Percentiles rank a stretch among this genome's conserved stretches.
Evolutionary conservation across 2,888 invertebrate species (phyloP).

Genomic region (Ernsta delagoae): DNA sequence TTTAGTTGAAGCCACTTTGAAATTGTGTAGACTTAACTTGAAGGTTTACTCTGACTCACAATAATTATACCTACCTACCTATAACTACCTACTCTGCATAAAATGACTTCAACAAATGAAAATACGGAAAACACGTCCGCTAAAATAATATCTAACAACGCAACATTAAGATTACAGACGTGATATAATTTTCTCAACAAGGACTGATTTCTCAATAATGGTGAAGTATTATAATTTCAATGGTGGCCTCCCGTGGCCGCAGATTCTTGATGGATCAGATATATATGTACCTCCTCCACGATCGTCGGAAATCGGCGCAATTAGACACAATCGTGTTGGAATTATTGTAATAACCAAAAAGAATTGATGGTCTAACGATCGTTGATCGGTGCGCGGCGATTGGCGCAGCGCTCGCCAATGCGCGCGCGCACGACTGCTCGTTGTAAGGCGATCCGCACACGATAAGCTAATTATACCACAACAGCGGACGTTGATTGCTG

Average conservation of each 20-base stretch:
- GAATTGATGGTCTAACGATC: conserved; percentile 76
- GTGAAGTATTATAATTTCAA: conserved; percentile 54
- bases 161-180: conserved; percentile 62
- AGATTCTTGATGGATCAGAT: conserved; percentile 59
- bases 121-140: conserved; percentile 65
- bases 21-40: too few species aligned
- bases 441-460: conserved; percentile 69
- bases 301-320: conserved; percentile 77
- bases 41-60: too few species aligned
- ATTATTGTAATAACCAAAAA: conserved; percentile 84
- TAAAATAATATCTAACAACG: conserved; percentile 66
- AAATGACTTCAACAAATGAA: conserved; percentile 44
- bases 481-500: conserved; percentile 67
- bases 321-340: conserved; percentile 80
- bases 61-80: too few species aligned
- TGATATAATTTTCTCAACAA: conserved; percentile 65
- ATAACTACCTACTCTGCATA: neutral
- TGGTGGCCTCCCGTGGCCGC: conserved; percentile 48
- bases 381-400: conserved; percentile 67
- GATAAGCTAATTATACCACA: conserved; percentile 79
- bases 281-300: conserved; percentile 57
- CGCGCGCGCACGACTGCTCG: conserved; percentile 69
- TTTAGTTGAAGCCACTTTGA: too few species aligned
- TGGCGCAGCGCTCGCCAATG: conserved; percentile 77
- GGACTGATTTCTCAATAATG: conserved; percentile 58